Base-by-base conservation (phyloP, 1,140 invertebrate species). In the Paraescarpia echinospica region DNA sequence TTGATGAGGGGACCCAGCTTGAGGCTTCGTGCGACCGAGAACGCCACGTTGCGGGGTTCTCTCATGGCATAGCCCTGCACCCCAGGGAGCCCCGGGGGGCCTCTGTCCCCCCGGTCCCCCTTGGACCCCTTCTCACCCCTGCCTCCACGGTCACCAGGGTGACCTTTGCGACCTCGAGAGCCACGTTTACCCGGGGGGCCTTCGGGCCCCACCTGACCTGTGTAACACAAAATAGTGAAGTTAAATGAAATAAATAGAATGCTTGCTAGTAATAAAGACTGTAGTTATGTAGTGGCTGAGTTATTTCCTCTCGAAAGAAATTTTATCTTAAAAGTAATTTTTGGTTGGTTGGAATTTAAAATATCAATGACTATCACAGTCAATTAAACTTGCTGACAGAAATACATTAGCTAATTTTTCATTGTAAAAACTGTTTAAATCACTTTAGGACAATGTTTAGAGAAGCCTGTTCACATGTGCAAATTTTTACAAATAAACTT, bases 1-100 rank as follows among this genome's bases (percentile, higher is more conserved):
- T 96, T 95, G 9, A 94, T 89, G 12, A 96, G 95, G 0, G 95
- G 96, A 22, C 96, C 96, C 35, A 96, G 94, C 90, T 94, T 94
- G 33, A 94, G 94, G 27, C 94, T 95, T 77, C 95, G 92, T 31
- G 94, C 94, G 14, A 95, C 95, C 14, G 95, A 95, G 93, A 96
- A 96, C 27, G 95, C 95, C 18, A 96, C 94, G 18, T 94, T 48
- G 18, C 34, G 35, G 14, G 34, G 22, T 9, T 33, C 27, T 33
- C 34, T 51, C 18, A 41, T 94, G 92, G 94, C 93, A 48, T 93
- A 92, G 1, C 95, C 95, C 90, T 91, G 93, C 34, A 92, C 41
- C 12, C 94, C 93, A 35, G 77, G 77, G 2, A 91, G 33, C 33
- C 93, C 94, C 33, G 34, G 12, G 31, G n/a, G 35, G 48, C 94